These are phyloP conservation scores for Peribatodes rhomboidaria DNA, from an alignment of 2,888 invertebrate species.

Conservation along the genomic window DNA sequence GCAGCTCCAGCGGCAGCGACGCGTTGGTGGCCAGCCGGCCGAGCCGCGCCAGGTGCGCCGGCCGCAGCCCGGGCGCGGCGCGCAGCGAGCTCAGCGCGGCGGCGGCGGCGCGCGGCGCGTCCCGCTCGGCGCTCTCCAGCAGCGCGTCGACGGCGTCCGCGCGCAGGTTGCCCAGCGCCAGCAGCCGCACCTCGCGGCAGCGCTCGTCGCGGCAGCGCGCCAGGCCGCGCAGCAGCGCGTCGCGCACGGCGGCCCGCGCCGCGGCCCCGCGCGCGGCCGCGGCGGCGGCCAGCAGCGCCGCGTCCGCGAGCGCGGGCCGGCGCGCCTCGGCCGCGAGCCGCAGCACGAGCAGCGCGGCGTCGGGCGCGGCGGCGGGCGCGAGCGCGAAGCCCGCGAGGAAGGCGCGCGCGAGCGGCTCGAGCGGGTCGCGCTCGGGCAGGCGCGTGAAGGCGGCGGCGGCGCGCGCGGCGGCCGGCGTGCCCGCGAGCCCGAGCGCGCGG, in stretches of 20 bases:
- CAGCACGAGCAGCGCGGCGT: slow-evolving; percentile 41
- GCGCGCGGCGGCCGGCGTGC: slow-evolving; percentile 52
- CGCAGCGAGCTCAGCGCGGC: slow-evolving; percentile 57
- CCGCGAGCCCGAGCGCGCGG: slow-evolving; percentile 63
- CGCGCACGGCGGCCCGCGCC: slow-evolving; percentile 57
- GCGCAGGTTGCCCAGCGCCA: slow-evolving; percentile 30
- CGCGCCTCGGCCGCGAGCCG: slow-evolving; percentile 33
- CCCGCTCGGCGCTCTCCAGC: slow-evolving; percentile 41
- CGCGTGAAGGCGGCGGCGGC: slow-evolving; percentile 61
- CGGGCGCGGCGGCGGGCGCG: slow-evolving; percentile 54
- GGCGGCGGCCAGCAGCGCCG: slow-evolving; percentile 47
- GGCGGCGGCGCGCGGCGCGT: slow-evolving; percentile 57
- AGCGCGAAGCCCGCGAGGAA: slow-evolving; percentile 50
- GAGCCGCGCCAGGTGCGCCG: slow-evolving; percentile 46
- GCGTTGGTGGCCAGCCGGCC: slow-evolving; percentile 46
- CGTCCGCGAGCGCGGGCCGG: slow-evolving; percentile 53
- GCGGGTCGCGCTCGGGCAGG: slow-evolving; percentile 53
- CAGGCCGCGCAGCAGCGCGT: slow-evolving; percentile 49
- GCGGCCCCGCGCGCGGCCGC: slow-evolving; percentile 56
- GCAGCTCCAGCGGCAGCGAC: slow-evolving; percentile 54
- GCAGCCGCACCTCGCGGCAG: slow-evolving; percentile 2
- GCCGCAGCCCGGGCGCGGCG: slow-evolving; percentile 49
- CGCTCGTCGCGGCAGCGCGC: background rate
- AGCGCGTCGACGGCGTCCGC: slow-evolving; percentile 55
- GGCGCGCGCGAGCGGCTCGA: slow-evolving; percentile 45